Conservation (phyloP, 2,113 vertebrate genomes). For the Lagopus leucura region DNA sequence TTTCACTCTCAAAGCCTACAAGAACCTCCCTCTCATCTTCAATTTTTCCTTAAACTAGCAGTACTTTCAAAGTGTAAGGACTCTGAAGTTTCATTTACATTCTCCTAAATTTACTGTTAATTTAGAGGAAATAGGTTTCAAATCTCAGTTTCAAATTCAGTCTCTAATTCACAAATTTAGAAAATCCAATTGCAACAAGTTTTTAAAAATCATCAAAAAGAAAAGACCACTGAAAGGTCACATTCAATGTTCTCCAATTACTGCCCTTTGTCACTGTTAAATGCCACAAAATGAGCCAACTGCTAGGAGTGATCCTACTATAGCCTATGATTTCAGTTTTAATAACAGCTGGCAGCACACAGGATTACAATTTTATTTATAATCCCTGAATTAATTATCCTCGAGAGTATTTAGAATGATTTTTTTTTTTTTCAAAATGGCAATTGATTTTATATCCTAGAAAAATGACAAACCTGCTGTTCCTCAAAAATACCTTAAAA, state of each 20-base stretch:
- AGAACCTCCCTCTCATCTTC: neutral
- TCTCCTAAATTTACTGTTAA: neutral
- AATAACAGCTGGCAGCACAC: neutral
- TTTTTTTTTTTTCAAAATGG: neutral
- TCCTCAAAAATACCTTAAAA: neutral
- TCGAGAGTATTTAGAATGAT: neutral
- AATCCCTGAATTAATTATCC: neutral
- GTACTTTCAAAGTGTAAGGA: neutral
- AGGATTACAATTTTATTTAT: neutral
- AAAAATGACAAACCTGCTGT: constrained; percentile 4
- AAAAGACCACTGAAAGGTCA: neutral
- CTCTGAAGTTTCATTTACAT: neutral
- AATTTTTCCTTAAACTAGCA: neutral
- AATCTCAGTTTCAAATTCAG: neutral
- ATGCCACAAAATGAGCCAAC: neutral
- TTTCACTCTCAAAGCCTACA: neutral
- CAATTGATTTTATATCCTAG: neutral
- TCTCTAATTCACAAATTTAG: neutral
- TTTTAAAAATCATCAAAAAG: neutral
- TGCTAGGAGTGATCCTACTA: neutral
- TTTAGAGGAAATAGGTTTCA: neutral
- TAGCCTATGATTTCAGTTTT: neutral
- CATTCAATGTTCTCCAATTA: neutral
- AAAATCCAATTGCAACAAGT: neutral
- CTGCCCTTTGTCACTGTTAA: neutral